Evolutionary conservation across 2,888 invertebrate species (phyloP), one percentile per base, ranked within the genome.

Genomic region (Ellobium chinense): DNA sequence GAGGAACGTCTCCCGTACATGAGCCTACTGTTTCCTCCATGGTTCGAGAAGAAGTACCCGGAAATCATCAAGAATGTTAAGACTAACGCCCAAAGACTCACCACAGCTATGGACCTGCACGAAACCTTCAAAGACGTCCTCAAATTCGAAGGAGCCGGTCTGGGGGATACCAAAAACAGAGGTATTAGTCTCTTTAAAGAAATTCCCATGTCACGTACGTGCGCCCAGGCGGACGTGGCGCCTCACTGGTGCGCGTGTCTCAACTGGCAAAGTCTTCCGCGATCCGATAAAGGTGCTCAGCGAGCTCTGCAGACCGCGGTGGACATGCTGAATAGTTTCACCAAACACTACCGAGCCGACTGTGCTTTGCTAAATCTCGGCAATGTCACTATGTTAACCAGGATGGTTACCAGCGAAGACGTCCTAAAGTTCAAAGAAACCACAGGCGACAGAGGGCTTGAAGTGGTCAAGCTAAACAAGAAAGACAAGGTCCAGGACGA

Each of bases 181-280:
- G 91, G 90, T 7, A 89, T 91, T 62, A 92, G 92, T 75, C 84
- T 92, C 39, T 90, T 93, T 81, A 82, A 84, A 58, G 84, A 87
- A 75, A 89, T 93, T 46, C 96, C 97, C 0, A 90, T 93, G 12
- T 95, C 95, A 85, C 94, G 98, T 29, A 96, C 96, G 7, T 98
- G 98, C 91, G 95, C 95, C 5, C 95, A 97, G 92, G 98, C 98
- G 0, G 97, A 96, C 78, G 96, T 99, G 81, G 97, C 97, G 91
- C 96, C 98, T 0, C 98, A 99, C 92, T 99, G 98, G 98, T 99
- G 99, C 91, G 96, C 97, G 0, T 99, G 99, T 91, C 94, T 98
- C 0, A 95, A 95, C 21, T 98, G 98, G 98, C 93, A 95, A 84
- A 94, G 94, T 74, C 93, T 97, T 0, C 92, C 95, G 1, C 82